Base-by-base conservation (phyloP, 2,797 vertebrate genomes). In the Sparidentex hasta region DNA sequence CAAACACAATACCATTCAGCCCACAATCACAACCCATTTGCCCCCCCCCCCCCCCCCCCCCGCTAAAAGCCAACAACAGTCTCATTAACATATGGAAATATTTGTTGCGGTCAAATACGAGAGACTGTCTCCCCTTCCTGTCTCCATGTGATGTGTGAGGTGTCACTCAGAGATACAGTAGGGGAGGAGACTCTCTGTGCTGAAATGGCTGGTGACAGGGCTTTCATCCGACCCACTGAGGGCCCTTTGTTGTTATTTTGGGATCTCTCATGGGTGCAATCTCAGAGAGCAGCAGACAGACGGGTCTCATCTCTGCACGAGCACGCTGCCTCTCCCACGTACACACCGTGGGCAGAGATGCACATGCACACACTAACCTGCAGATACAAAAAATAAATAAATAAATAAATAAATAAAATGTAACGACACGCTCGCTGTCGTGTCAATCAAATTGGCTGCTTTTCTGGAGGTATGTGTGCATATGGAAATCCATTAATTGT, bases 211-310 rank as follows among this genome's bases (percentile, higher is more conserved):
- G 90, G 81, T 95, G 94, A 94, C 93, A 90, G 89, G 89, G 76
- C 95, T 95, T 95, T 96, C 93, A 94, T 95, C 93, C 86, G 85
- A 92, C 90, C 92, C 91, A 88, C 90, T 82, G 86, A 94, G 87
- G 85, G 82, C 89, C 78, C 93, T 95, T 94, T 94, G 93, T 94
- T 95, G 94, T 94, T 95, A 94, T 95, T 95, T 95, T 93, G 86
- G 93, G 94, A 93, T 91, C 65, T 94, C 94, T 94, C 93, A 82
- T 87, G 87, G 88, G 94, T 86, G 86, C 89, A 92, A 83, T 93
- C 90, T 92, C 90, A 93, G 86, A 90, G 88, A 86, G 92, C 91
- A 92, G 92, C 87, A 89, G 84, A 87, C 91, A 92, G 88, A 87
- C 82, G 87, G 90, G 82, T 90, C 91, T 93, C 89, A 91, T 89